These are phyloP conservation scores for Nothocercus julius DNA, from an alignment of 2,113 vertebrate species.

Conservation along the genomic window DNA sequence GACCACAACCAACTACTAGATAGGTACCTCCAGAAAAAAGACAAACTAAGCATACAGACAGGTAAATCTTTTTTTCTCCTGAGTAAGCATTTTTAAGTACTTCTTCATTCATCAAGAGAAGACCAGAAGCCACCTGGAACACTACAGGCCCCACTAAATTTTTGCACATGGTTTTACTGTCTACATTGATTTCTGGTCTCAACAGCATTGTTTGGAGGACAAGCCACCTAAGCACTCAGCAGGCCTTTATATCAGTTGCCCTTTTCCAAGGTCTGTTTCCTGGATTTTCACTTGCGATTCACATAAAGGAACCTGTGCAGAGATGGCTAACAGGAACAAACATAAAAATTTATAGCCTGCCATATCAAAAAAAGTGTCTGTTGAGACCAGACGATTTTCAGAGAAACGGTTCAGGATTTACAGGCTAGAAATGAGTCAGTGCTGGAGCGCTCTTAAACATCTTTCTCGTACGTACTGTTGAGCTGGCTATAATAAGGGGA, in stretches of 20 bases:
- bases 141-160: not conserved
- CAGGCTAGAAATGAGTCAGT: not conserved
- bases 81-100: not conserved
- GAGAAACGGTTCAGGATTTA: not conserved
- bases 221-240: not conserved
- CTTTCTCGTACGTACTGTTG: not conserved
- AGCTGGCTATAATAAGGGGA: not conserved
- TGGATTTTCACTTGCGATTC: not conserved
- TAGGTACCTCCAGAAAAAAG: not conserved
- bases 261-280: not conserved
- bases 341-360: not conserved
- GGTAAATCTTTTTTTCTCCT: not conserved
- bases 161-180: not conserved
- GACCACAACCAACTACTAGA: not conserved
- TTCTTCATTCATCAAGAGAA: slow-evolving; percentile 11
- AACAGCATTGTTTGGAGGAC: not conserved
- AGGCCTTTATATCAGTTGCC: not conserved
- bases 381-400: not conserved
- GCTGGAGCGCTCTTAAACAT: not conserved
- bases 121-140: not conserved
- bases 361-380: not conserved
- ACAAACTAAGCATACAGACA: not conserved
- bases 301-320: not conserved
- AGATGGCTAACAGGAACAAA: not conserved
- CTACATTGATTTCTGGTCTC: slow-evolving; percentile 18